Percentiles rank a stretch among this genome's conserved stretches.
phyloP scores from a whole-genome alignment of 2,797 vertebrate species.

The Enteromius radiatus region DNA sequence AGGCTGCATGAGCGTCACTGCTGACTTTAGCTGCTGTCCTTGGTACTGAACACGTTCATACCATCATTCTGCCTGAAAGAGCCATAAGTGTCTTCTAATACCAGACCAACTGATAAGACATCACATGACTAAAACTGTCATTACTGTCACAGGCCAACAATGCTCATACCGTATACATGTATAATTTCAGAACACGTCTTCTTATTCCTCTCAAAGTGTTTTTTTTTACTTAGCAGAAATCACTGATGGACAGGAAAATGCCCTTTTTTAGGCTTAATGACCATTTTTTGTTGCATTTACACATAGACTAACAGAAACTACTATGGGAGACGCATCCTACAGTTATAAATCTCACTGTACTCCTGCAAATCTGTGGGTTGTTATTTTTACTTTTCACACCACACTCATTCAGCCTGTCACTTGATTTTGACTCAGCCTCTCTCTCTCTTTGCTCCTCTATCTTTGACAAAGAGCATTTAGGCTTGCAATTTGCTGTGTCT shows the following conservation, averaged over 20 bases:
- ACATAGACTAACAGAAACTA: slow-evolving; percentile 12
- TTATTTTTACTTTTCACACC: slow-evolving; percentile 29
- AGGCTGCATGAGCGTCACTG: background rate
- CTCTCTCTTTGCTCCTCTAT: slow-evolving; percentile 44
- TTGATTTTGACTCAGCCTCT: slow-evolving; percentile 33
- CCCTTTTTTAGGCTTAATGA: background rate
- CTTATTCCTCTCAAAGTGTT: background rate
- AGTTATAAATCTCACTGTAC: slow-evolving; percentile 7
- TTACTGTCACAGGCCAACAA: background rate
- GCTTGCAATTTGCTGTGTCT: slow-evolving; percentile 64
- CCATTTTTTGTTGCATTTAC: background rate
- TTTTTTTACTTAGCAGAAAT: background rate
- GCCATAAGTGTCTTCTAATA: background rate
- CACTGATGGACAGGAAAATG: background rate
- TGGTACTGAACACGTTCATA: slow-evolving; percentile 64
- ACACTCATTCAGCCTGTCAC: slow-evolving; percentile 26
- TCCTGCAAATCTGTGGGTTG: background rate
- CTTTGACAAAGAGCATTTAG: slow-evolving; percentile 61
- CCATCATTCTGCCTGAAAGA: slow-evolving; percentile 8
- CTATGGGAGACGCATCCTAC: background rate
- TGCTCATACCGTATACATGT: background rate
- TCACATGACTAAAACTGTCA: background rate
- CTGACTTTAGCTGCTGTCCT: slow-evolving; percentile 64
- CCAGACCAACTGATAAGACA: slow-evolving; percentile 12
- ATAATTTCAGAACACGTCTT: background rate